Base-by-base conservation (phyloP, 2,797 vertebrate genomes). In the Hybognathus amarus region DNA sequence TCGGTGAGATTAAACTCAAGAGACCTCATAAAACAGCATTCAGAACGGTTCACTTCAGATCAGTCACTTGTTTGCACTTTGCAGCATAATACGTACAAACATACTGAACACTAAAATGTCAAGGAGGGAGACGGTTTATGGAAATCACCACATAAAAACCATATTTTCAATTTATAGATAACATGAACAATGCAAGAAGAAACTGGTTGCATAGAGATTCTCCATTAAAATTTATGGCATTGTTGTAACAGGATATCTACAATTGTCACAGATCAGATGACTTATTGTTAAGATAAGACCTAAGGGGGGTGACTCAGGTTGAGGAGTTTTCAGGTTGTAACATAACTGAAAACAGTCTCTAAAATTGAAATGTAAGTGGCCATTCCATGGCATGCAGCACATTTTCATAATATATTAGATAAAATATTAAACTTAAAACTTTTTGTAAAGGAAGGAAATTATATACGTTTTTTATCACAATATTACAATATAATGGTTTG, bases 1-100 rank as follows among this genome's bases (percentile, higher is more conserved):
- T 77, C 38, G n/a, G 17, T 78, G n/a, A 70, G 82, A 83, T 83
- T 83, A 70, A 78, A 78, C 67, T 61, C 52, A 22, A 17, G 61
- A 68, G 64, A 77, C 79, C 33, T 56, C 6, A 81, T 69, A 52
- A 38, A 77, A 64, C 64, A 83, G 52, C 52, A 38, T 40, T 78
- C 67, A 71, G 54, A 24, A 70, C 0, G 0, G 50, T 27, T 78
- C 54, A 61, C 36, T 77, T 18, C 4, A 27, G 45, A 52, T 54
- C 33, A 75, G n/a, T 33, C 38, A 79, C 40, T 82, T 45, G 59
- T 75, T 73, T n/a, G 42, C 9, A 47, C 27, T 30, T 63, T 63
- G 17, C 24, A 24, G 33, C 33, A 50, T 30, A 42, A 42, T 42
- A 69, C 70, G 30, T 83, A 33, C 18, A 77, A 77, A 47, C 52